Percentiles rank a stretch among this genome's conserved stretches.
phyloP scores from a whole-genome alignment of 2,888 invertebrate species.

The Chelonus formosanus region DNA sequence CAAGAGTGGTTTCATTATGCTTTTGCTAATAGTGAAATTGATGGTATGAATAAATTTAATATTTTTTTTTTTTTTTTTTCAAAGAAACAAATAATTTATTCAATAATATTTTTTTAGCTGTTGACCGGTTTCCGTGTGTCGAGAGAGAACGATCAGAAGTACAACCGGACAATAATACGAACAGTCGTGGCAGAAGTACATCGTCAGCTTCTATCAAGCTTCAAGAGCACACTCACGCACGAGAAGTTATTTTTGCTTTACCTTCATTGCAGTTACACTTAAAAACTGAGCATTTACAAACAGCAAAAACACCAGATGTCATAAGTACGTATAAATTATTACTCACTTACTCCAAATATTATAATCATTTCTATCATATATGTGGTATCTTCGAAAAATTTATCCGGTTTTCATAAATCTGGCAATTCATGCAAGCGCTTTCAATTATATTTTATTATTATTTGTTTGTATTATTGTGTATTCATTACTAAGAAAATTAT shows the following conservation, averaged over 20 bases:
- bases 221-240: slow-evolving; percentile 82
- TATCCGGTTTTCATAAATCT: not conserved
- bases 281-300: slow-evolving; percentile 91
- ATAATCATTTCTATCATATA: slow-evolving; percentile 17
- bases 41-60: slow-evolving; percentile 70
- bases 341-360: slow-evolving; percentile 6
- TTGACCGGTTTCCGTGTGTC: slow-evolving; percentile 89
- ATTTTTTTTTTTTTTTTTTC: slow-evolving; percentile 4
- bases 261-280: slow-evolving; percentile 92
- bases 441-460: too few species aligned
- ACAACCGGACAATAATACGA: slow-evolving; percentile 62
- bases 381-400: slow-evolving; percentile 8
- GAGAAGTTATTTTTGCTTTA: slow-evolving; percentile 96
- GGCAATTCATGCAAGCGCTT: too few species aligned
- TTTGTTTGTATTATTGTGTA: too few species aligned
- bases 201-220: slow-evolving; percentile 69
- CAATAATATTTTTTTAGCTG: slow-evolving; percentile 68
- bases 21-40: slow-evolving; percentile 92
- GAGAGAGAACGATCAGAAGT: slow-evolving; percentile 76
- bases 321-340: slow-evolving; percentile 64
- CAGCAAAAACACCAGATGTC: slow-evolving; percentile 75
- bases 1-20: slow-evolving; percentile 98
- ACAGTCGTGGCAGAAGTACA: slow-evolving; percentile 66
- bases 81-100: too few species aligned
- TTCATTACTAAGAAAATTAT: not conserved